Conservation (phyloP, 2,797 vertebrate genomes). For the Mormyrus proboscirostris region DNA sequence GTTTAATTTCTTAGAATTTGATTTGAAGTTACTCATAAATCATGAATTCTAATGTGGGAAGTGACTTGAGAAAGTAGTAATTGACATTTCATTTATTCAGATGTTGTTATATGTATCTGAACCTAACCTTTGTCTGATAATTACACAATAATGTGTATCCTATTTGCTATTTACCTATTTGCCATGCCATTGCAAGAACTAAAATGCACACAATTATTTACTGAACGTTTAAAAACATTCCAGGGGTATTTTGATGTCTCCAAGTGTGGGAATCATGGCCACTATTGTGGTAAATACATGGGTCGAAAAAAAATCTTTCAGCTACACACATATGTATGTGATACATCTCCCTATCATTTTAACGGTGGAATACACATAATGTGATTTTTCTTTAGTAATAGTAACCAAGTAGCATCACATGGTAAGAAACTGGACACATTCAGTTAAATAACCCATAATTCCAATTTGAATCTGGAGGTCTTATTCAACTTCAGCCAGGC, state of each 20-base stretch:
- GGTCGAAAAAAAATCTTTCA: background rate
- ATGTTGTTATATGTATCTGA: background rate
- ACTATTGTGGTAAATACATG: background rate
- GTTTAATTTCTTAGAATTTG: background rate
- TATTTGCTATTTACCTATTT: background rate
- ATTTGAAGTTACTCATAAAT: background rate
- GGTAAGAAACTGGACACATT: too few relatives aligned
- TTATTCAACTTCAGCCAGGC: too few relatives aligned
- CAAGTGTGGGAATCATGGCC: background rate
- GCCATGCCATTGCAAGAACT: background rate
- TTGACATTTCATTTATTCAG: background rate
- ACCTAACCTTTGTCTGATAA: background rate
- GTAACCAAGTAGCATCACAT: too few relatives aligned
- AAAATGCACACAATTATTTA: background rate
- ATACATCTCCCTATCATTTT: too few relatives aligned
- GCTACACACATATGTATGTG: too few relatives aligned
- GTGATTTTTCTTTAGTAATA: too few relatives aligned
- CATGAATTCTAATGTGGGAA: background rate
- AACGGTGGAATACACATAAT: too few relatives aligned
- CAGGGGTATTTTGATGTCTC: background rate
- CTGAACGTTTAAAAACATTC: background rate
- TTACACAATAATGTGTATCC: background rate
- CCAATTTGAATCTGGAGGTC: too few relatives aligned
- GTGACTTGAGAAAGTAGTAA: background rate
- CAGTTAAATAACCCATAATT: too few relatives aligned